These are phyloP conservation scores for Thecophora atra DNA, from an alignment of 2,888 invertebrate genomes.

Conservation along the genomic window DNA sequence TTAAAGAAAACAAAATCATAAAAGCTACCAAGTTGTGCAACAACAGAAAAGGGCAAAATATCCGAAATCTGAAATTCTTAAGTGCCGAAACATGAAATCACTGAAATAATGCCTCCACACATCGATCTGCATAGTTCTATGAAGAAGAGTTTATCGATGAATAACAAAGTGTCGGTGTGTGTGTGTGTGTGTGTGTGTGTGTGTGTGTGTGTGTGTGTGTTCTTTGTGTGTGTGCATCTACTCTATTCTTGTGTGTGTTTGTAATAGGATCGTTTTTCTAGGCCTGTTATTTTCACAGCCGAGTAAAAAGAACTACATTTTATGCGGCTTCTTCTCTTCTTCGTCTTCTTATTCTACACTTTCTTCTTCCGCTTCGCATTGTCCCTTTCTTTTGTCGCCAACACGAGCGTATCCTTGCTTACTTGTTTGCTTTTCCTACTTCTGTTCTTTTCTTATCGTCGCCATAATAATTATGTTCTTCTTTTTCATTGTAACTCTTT, in stretches of 20 bases:
- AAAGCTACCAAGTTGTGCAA: background rate
- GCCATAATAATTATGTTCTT: too few relatives aligned
- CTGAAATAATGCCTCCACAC: slow-evolving; percentile 1
- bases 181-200: background rate
- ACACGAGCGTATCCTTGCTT: too few relatives aligned
- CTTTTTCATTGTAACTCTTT: too few relatives aligned
- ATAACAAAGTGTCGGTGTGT: background rate
- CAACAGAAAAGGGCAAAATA: slow-evolving; percentile 12
- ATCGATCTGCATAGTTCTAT: background rate
- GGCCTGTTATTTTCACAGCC: too few relatives aligned
- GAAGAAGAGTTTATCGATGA: too few relatives aligned
- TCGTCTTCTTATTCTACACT: too few relatives aligned
- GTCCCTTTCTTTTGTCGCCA: too few relatives aligned
- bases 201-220: background rate
- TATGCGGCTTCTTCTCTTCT: too few relatives aligned
- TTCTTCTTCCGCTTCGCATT: too few relatives aligned
- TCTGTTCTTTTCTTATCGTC: too few relatives aligned
- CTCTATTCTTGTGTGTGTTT: background rate
- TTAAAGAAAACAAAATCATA: background rate
- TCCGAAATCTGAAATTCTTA: slow-evolving; percentile 24
- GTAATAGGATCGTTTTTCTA: background rate
- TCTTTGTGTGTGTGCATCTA: slow-evolving; percentile 5
- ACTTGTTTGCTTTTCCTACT: too few relatives aligned
- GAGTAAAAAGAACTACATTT: too few relatives aligned
- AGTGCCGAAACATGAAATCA: slow-evolving; percentile 28